A percentile compares a stretch with the other conserved stretches of the same genome.
phyloP scores from a whole-genome alignment of 2,888 invertebrate genomes.

The Aleiodes alternator region DNA sequence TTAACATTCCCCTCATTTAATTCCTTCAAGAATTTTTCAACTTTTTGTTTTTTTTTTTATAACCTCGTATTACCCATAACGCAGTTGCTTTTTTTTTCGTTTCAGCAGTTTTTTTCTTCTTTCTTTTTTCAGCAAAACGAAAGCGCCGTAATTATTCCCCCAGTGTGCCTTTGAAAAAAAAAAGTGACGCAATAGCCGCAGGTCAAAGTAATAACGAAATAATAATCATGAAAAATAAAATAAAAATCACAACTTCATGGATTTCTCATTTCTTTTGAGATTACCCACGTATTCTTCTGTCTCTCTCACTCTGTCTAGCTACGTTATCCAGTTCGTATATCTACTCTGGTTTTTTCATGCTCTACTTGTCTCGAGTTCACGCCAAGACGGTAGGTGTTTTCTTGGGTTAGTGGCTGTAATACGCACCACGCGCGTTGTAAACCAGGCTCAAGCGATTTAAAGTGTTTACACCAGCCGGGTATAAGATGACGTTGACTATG shows the following conservation, averaged over 20 bases:
- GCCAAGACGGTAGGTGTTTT: slow-evolving; percentile 42
- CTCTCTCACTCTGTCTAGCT: slow-evolving; percentile 44
- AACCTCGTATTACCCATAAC: slow-evolving; percentile 8
- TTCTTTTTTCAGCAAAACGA: slow-evolving; percentile 2
- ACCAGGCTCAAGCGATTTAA: slow-evolving; percentile 26
- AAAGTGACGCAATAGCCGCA: slow-evolving; percentile 7
- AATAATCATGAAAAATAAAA: background rate
- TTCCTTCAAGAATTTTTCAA: background rate
- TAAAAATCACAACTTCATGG: background rate
- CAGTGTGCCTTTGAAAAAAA: slow-evolving; percentile 1
- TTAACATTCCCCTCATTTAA: slow-evolving; percentile 19
- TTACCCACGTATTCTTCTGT: background rate
- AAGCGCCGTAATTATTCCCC: slow-evolving; percentile 21
- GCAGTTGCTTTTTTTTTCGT: background rate
- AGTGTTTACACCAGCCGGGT: slow-evolving; percentile 10
- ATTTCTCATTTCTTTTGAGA: slow-evolving; percentile 1
- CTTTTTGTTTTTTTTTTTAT: background rate
- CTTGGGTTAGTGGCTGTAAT: slow-evolving; percentile 29
- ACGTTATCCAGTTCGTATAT: slow-evolving; percentile 52
- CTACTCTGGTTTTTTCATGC: slow-evolving; percentile 66
- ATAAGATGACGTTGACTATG: background rate
- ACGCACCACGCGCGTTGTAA: slow-evolving; percentile 34
- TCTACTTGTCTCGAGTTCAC: slow-evolving; percentile 64
- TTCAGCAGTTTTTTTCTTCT: background rate
- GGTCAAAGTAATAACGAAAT: slow-evolving; percentile 5